Conservation (phyloP, 2,113 vertebrate genomes). For the Syngnathus floridae region DNA sequence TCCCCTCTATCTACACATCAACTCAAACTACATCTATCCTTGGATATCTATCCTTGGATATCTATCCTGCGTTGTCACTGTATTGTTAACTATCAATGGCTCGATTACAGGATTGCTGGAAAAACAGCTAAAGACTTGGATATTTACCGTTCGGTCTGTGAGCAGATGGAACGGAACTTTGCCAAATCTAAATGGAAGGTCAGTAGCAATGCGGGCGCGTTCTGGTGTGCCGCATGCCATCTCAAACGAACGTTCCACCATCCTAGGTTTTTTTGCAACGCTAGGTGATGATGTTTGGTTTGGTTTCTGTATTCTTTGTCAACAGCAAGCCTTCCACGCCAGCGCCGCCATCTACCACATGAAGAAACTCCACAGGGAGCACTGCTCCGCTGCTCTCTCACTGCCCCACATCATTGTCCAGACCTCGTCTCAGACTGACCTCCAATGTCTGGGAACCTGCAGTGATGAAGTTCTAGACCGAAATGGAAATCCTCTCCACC, state of each 20-base stretch:
- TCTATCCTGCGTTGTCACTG: too few species aligned
- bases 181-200: constrained; percentile 93
- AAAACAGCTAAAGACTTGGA: constrained; percentile 80
- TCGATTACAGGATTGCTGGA: constrained; percentile 79
- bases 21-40: too few species aligned
- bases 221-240: too few species aligned
- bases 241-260: too few species aligned
- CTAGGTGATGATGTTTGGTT: too few species aligned
- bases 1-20: background rate
- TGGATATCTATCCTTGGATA: too few species aligned
- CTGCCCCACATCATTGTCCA: constrained; percentile 43
- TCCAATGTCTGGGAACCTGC: background rate
- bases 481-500: constrained; percentile 31
- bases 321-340: constrained; percentile 84
- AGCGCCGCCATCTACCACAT: constrained; percentile 80
- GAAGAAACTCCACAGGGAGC: constrained; percentile 72
- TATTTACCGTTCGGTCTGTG: constrained; percentile 84
- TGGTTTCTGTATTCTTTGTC: background rate
- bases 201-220: constrained; percentile 28
- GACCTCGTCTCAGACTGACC: constrained; percentile 33
- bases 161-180: constrained; percentile 90
- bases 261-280: too few species aligned
- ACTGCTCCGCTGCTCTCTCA: constrained; percentile 6
- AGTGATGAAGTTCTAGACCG: constrained; percentile 25
- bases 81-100: background rate